Evolutionary conservation across 2,113 vertebrate genomes (phyloP).

Genomic region (Montifringilla adamsi): DNA sequence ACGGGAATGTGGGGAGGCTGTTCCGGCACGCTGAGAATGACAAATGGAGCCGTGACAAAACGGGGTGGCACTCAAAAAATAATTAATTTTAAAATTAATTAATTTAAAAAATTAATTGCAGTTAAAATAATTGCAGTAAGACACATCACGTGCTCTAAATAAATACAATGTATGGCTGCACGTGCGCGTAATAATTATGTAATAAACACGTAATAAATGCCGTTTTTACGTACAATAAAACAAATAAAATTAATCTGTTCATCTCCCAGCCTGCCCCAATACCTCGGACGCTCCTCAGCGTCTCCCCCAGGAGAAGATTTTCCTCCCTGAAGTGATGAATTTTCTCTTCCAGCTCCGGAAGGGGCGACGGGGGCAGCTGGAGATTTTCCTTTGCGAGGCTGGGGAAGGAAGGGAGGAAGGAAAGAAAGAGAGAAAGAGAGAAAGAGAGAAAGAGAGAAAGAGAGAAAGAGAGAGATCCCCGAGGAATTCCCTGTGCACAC

Average conservation of each 20-base stretch:
- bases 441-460: too few relatives aligned
- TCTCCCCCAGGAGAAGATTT: background rate
- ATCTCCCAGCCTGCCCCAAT: rapidly evolving
- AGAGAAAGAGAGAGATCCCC: too few relatives aligned
- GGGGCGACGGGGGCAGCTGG: background rate
- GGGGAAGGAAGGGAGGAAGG: too few relatives aligned
- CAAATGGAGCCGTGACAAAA: too few relatives aligned
- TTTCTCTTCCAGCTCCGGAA: background rate
- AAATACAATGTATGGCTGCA: background rate
- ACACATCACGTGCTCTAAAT: rapidly evolving
- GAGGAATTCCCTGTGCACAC: too few relatives aligned
- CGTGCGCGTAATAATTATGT: too few relatives aligned
- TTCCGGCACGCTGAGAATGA: too few relatives aligned
- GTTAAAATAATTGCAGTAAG: background rate
- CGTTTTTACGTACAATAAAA: background rate
- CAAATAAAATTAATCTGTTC: rapidly evolving
- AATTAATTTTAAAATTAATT: too few relatives aligned
- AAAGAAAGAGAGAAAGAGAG: too few relatives aligned
- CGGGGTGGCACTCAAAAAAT: too few relatives aligned
- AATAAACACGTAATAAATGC: background rate
- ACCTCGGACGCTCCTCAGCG: constrained; percentile 7
- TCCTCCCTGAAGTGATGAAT: background rate
- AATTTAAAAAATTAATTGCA: background rate
- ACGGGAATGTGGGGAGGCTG: background rate
- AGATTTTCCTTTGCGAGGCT: background rate